phyloP scores from a whole-genome alignment of 1,140 invertebrate genomes.

The Dreissena polymorpha region DNA sequence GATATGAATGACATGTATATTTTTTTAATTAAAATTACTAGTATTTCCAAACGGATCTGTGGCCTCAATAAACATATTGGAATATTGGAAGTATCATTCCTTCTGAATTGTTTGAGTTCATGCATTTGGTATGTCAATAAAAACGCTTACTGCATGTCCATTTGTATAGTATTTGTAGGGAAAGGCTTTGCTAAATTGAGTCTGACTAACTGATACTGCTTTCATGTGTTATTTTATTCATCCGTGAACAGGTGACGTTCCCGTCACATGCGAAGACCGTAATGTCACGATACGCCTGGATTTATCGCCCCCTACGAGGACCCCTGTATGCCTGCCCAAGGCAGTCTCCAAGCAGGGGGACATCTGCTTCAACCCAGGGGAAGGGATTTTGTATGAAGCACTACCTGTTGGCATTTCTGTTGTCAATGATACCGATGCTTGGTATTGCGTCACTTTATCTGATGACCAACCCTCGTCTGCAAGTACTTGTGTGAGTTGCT shows the following conservation, averaged over 20 bases:
- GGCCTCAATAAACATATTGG: no score
- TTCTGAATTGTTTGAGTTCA: no score
- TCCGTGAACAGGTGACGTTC: slow-evolving; percentile 4
- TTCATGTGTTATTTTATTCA: no score
- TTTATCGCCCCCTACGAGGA: not conserved
- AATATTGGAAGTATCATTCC: no score
- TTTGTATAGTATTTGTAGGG: no score
- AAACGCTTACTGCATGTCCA: no score
- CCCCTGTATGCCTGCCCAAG: slow-evolving; percentile 5
- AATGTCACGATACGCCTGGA: not conserved
- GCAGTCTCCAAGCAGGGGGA: not conserved
- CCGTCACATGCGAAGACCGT: not conserved
- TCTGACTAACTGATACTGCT: no score
- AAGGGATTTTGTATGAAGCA: slow-evolving; percentile 8
- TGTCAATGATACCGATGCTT: not conserved
- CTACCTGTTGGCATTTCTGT: slow-evolving; percentile 1
- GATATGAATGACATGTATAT: no score
- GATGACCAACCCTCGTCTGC: not conserved
- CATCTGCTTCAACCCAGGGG: slow-evolving; percentile 29
- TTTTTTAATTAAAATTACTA: no score
- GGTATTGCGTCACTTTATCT: slow-evolving; percentile 17
- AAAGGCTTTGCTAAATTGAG: no score
- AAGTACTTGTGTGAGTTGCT: slow-evolving; percentile 23
- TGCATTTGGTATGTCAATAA: no score
- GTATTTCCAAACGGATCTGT: no score